phyloP scores from a whole-genome alignment of 2,797 vertebrate species.

The Netta rufina region DNA sequence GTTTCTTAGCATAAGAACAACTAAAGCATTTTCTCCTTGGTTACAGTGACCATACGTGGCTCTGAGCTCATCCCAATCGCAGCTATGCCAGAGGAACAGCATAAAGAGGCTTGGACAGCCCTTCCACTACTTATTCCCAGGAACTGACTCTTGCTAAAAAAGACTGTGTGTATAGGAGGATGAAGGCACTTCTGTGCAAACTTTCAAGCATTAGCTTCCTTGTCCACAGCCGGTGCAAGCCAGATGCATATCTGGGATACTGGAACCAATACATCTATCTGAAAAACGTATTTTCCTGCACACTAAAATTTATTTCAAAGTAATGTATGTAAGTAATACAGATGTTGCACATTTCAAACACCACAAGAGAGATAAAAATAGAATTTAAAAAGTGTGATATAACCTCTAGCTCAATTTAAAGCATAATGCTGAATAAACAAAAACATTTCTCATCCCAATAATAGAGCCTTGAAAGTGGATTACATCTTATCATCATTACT shows the following conservation, averaged over 20 bases:
- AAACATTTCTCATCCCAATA: background rate
- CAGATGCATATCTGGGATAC: background rate
- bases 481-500: background rate
- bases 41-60: background rate
- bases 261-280: background rate
- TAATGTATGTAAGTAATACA: background rate
- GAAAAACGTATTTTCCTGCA: background rate
- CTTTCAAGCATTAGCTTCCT: background rate
- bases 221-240: background rate
- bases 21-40: background rate
- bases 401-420: background rate
- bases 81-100: background rate
- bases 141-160: background rate
- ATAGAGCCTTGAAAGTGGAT: background rate
- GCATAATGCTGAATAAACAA: slow-evolving; percentile 4
- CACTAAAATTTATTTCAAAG: background rate
- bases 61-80: background rate
- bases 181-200: background rate
- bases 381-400: background rate
- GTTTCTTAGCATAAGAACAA: background rate
- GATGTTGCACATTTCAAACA: slow-evolving; percentile 3
- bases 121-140: slow-evolving; percentile 13
- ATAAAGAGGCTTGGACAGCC: slow-evolving; percentile 2
- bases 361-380: background rate
- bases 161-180: background rate